These are phyloP conservation scores for Rhinolophus ferrumequinum DNA, from an alignment of 2,113 vertebrate genomes.

Conservation along the genomic window DNA sequence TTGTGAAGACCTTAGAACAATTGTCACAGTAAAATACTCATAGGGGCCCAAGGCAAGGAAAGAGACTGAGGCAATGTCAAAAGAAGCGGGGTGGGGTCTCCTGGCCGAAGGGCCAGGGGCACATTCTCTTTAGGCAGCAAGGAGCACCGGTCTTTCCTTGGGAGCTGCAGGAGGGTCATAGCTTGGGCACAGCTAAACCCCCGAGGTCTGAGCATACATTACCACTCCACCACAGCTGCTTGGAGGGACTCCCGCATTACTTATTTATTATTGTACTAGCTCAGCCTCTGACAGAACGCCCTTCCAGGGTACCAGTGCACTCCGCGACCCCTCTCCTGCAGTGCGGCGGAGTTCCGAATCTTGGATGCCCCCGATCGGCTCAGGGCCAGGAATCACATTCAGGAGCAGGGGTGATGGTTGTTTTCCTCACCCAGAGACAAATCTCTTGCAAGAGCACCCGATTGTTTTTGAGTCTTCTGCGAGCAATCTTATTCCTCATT, in stretches of 20 bases:
- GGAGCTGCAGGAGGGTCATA: not conserved
- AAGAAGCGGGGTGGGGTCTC: not conserved
- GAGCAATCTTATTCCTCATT: slow-evolving; percentile 48
- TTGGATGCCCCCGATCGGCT: not conserved
- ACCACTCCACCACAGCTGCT: not conserved
- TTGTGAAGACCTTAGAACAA: not conserved
- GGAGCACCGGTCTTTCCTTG: fast-evolving
- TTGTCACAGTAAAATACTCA: not conserved
- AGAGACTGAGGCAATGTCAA: not conserved
- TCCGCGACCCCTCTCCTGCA: fast-evolving
- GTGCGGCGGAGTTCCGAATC: fast-evolving
- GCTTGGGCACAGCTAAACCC: not conserved
- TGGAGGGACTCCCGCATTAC: not conserved
- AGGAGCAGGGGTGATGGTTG: not conserved
- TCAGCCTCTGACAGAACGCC: not conserved
- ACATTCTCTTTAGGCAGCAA: fast-evolving
- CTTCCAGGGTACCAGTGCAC: not conserved
- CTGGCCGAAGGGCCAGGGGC: fast-evolving
- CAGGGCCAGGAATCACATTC: not conserved
- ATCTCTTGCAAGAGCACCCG: not conserved
- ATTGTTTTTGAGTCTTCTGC: slow-evolving; percentile 46
- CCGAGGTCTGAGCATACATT: fast-evolving
- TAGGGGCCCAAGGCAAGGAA: not conserved
- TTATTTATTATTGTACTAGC: not conserved
- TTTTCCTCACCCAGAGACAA: not conserved